Conservation (phyloP, 1,140 invertebrate species). For the Sogatella furcifera region DNA sequence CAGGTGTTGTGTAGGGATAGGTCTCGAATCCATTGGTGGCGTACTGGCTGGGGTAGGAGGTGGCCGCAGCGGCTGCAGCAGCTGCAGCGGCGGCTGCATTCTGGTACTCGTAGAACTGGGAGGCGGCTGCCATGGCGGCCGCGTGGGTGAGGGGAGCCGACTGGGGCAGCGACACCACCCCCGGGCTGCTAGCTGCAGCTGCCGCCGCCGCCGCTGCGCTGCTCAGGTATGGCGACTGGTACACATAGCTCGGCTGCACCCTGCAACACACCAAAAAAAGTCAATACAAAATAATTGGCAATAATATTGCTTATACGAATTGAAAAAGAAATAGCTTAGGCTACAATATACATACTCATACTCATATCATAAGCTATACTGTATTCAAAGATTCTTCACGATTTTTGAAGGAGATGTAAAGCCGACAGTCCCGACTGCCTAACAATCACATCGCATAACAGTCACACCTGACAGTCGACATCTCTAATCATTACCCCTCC, state of each 20-base stretch:
- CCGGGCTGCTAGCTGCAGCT: slow-evolving; percentile 23
- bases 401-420: too few species aligned
- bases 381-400: too few species aligned
- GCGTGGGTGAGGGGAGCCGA: slow-evolving; percentile 23
- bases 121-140: slow-evolving; percentile 23
- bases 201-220: slow-evolving; percentile 23
- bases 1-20: slow-evolving; percentile 26
- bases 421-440: too few species aligned
- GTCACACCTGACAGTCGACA: too few species aligned
- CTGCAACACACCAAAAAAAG: slow-evolving; percentile 18
- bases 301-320: neutral
- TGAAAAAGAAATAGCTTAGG: too few species aligned
- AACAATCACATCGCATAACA: too few species aligned
- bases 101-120: slow-evolving; percentile 34
- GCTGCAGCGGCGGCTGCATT: slow-evolving; percentile 28
- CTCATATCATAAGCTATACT: too few species aligned
- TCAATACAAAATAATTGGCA: neutral
- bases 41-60: slow-evolving; percentile 29
- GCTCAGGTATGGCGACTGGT: slow-evolving; percentile 30
- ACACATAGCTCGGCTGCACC: slow-evolving; percentile 34
- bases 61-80: slow-evolving; percentile 25
- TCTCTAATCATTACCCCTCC: too few species aligned
- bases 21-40: slow-evolving; percentile 28
- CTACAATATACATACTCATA: too few species aligned
- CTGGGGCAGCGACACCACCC: slow-evolving; percentile 30